A percentile compares a stretch with the other conserved stretches of the same genome.
Evolutionary conservation across 2,113 vertebrate species (phyloP).

Genomic region (Microtus ochrogaster): DNA sequence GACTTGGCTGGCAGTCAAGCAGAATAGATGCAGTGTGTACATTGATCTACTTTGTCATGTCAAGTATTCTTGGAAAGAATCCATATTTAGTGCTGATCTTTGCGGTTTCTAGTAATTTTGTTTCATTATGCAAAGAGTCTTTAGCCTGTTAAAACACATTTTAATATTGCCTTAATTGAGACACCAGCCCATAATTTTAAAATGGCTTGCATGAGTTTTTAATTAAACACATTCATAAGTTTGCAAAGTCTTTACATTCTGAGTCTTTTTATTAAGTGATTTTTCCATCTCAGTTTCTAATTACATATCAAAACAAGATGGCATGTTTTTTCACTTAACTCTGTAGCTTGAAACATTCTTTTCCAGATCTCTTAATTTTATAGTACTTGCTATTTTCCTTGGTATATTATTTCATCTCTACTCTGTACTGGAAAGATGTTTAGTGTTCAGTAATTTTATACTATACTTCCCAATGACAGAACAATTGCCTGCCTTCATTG

Average conservation of each 20-base stretch:
- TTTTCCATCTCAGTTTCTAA: slow-evolving; percentile 28
- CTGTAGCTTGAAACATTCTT: not conserved
- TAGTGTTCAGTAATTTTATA: not conserved
- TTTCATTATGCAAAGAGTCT: slow-evolving; percentile 56
- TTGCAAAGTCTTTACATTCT: slow-evolving; percentile 42
- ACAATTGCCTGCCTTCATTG: not conserved
- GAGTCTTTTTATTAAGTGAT: slow-evolving; percentile 37
- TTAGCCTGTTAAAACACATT: slow-evolving; percentile 64
- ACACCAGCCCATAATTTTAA: slow-evolving; percentile 64
- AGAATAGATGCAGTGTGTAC: slow-evolving; percentile 46
- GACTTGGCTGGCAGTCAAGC: not conserved
- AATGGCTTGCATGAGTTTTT: slow-evolving; percentile 20
- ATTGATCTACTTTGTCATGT: slow-evolving; percentile 55
- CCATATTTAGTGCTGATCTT: slow-evolving; percentile 70
- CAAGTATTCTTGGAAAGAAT: slow-evolving; percentile 65
- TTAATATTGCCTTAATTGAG: slow-evolving; percentile 73
- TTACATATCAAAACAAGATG: not conserved
- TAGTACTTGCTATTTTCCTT: not conserved
- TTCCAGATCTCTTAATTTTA: not conserved
- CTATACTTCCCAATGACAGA: not conserved
- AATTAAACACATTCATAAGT: slow-evolving; percentile 62
- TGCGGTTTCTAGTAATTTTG: slow-evolving; percentile 63
- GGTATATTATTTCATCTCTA: not conserved
- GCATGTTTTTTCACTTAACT: not conserved
- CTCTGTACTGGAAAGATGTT: not conserved